These are phyloP conservation scores for Tholera decimalis DNA, from an alignment of 2,888 invertebrate species.

Conservation along the genomic window DNA sequence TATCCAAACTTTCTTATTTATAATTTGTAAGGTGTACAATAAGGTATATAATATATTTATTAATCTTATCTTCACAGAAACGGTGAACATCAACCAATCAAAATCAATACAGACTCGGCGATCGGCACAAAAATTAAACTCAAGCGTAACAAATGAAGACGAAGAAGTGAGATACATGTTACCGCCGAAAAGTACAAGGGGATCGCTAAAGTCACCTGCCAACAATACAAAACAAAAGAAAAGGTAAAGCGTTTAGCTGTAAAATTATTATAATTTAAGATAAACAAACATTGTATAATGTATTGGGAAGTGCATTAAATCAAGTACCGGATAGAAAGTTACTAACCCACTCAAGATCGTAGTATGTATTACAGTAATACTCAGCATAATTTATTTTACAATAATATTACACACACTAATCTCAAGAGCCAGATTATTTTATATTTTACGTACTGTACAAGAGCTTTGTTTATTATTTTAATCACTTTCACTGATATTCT, in stretches of 20 bases:
- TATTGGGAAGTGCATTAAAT: constrained; percentile 23
- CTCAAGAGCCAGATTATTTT: constrained; percentile 8
- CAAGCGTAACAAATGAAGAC: constrained; percentile 40
- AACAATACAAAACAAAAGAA: constrained; percentile 52
- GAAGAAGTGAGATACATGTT: constrained; percentile 67
- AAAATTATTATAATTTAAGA: constrained; percentile 19
- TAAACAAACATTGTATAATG: neutral
- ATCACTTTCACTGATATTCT: constrained; percentile 5
- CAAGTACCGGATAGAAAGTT: constrained; percentile 20
- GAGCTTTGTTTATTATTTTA: neutral
- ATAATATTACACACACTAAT: constrained; percentile 4
- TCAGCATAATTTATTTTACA: constrained; percentile 41
- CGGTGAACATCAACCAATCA: constrained; percentile 32
- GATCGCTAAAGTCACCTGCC: constrained; percentile 19
- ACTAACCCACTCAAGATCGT: constrained; percentile 15
- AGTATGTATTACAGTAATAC: constrained; percentile 17
- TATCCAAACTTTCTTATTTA: too few species aligned
- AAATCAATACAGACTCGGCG: constrained; percentile 43
- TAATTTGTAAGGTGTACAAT: too few species aligned
- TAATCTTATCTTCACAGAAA: constrained; percentile 39
- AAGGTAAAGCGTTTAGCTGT: constrained; percentile 57
- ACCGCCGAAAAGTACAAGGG: constrained; percentile 56
- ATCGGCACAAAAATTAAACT: constrained; percentile 44
- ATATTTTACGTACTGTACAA: constrained; percentile 6
- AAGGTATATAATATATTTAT: neutral